Base-by-base conservation (phyloP, 2,888 invertebrate genomes). In the Ecliptopera silaceata region DNA sequence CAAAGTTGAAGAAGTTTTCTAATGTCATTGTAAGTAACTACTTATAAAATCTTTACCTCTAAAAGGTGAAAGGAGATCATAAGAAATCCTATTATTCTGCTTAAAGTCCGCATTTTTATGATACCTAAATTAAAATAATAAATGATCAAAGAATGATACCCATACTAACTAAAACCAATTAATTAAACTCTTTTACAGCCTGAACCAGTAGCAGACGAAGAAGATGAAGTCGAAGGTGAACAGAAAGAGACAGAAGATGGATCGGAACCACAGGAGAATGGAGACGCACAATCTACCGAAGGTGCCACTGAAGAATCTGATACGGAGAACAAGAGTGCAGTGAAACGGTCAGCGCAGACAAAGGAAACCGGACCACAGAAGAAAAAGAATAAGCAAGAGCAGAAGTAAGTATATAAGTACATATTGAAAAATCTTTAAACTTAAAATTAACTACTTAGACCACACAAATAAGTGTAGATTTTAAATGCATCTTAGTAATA, bases 1-100 rank as follows among this genome's bases (percentile, higher is more conserved):
- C 99, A 0, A 99, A 99, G 88, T 85, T 99, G 11, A 98, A 98
- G 88, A 99, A 99, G 80, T 96, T 98, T 80, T 97, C 97, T 0
- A 97, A 98, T 88, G 92, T 94, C 36, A 88, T 90, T 76, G 92
- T 92, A 76, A 89, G 91, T 86, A 71, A 63, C 15, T 36, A 22
- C 78, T 77, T 12, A 8, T 36, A 41, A 22, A 22, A 22, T 22
- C 22, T 22, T 6, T 4, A 5, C 4, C 4, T 22, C 22, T 5
- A 22, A 22, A 22, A 22, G 4, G 22, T 22, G 1, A 6, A 22
- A 22, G 22, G 6, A 1, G 6, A 2, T 22, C 4, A 22, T 22
- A 5, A 5, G 4, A 2, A 2, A 22, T 22, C 22, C 20, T 20
- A 20, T 3, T 4, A 20, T 20, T 3, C 20, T 20, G 20, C 20